Evolutionary conservation across 2,797 vertebrate genomes (phyloP).

Genomic region (Squalus acanthias): DNA sequence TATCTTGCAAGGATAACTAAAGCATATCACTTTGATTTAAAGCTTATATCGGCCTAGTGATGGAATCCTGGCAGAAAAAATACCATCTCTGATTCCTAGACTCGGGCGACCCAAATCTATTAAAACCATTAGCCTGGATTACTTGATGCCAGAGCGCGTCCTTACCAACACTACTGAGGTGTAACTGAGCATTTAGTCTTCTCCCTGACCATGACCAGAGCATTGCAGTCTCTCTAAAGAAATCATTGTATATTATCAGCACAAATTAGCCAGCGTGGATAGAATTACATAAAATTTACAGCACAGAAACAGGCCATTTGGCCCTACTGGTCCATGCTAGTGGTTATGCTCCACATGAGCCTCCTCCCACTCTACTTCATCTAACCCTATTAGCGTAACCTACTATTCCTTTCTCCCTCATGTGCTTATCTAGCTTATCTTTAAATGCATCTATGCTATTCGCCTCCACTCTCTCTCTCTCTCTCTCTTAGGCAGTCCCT

Average conservation of each 20-base stretch:
- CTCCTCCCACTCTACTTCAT: too few species aligned
- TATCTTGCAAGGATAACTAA: not conserved
- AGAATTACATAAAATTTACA: too few species aligned
- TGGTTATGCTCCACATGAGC: too few species aligned
- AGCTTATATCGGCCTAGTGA: not conserved
- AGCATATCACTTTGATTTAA: not conserved
- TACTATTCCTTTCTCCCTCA: too few species aligned
- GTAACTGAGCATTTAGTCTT: not conserved
- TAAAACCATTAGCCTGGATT: not conserved
- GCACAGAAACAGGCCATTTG: too few species aligned
- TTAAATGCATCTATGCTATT: too few species aligned
- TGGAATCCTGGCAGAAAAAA: not conserved
- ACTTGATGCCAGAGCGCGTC: not conserved
- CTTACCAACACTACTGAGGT: not conserved
- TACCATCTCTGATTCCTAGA: not conserved
- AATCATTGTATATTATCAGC: not conserved
- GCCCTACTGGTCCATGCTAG: too few species aligned
- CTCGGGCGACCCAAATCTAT: not conserved
- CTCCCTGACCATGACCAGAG: not conserved
- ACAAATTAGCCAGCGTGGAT: not conserved
- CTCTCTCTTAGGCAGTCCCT: too few species aligned
- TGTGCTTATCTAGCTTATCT: too few species aligned
- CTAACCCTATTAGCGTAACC: too few species aligned
- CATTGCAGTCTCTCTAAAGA: not conserved
- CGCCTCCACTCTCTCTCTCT: too few species aligned